A percentile compares a stretch with the other conserved stretches of the same genome.
phyloP scores from a whole-genome alignment of 2,113 vertebrate species.

The Hylia prasina region DNA sequence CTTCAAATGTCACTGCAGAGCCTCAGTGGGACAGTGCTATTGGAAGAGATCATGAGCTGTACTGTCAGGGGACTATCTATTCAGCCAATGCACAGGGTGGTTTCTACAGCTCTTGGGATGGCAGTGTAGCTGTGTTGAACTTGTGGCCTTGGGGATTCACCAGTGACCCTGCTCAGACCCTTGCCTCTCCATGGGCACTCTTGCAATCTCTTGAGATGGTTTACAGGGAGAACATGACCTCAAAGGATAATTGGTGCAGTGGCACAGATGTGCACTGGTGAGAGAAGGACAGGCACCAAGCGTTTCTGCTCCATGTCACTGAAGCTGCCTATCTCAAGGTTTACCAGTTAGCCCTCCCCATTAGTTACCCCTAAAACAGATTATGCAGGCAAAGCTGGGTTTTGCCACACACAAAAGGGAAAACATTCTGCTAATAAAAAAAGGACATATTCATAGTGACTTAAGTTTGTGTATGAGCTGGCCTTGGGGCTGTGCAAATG shows the following conservation, averaged over 20 bases:
- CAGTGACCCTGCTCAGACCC: not conserved
- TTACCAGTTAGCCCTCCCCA: not conserved
- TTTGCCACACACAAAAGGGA: not conserved
- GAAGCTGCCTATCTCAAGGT: not conserved
- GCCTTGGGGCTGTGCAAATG: not conserved
- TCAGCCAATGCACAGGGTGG: fast-evolving
- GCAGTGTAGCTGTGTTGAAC: not conserved
- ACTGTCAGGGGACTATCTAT: fast-evolving
- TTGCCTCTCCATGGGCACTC: fast-evolving
- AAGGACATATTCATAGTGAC: not conserved
- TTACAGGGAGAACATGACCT: not conserved
- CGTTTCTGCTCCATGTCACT: not conserved
- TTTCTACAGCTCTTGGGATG: not conserved
- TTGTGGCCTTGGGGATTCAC: not conserved
- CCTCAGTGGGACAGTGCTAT: not conserved
- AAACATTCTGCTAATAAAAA: not conserved
- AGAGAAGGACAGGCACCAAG: not conserved
- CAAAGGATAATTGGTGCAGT: not conserved
- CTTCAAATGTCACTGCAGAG: not conserved
- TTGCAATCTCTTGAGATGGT: not conserved
- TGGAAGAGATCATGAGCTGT: not conserved
- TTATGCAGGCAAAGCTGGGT: not conserved
- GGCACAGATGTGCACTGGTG: not conserved
- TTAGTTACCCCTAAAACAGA: not conserved
- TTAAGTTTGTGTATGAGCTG: not conserved